Evolutionary conservation across 2,113 vertebrate genomes (phyloP), one percentile per base, ranked within the genome.

Genomic region (Fukomys damarensis): DNA sequence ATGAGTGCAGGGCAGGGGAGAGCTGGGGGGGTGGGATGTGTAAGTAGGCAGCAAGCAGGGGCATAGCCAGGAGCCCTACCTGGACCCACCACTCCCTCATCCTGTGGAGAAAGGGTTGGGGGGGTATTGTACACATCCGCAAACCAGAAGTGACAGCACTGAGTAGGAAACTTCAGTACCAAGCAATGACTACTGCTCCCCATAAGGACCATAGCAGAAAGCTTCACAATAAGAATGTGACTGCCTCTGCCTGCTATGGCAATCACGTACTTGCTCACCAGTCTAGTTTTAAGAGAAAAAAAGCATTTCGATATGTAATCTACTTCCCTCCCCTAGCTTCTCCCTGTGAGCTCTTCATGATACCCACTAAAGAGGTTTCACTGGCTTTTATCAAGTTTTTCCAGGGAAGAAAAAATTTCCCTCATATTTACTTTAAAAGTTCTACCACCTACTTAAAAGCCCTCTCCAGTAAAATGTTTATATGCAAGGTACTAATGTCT

Each of bases 1-100:
- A 99, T 91, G 98, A 98, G 83, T 98, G 98, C 26, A 99, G 99
- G 0, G 99, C 98, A 0, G 99, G 98, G 2, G 99, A 99, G 0
- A 99, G 99, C 96, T 99, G 98, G 0, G 99, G 99, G 3, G 99
- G 98, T 0, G 99, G 99, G 97, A 99, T 98, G 97, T 99, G 99
- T 89, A 99, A 98, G 98, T 99, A 99, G 1, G 99, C 99, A 0
- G 99, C 99, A 0, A 99, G 96, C 93, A 99, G 99, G 32, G 99
- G 99, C 65, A 99, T 96, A 0, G 97, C 99, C 97, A 99, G 95
- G 26, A 99, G 96, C 66, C 98, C 98, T 95, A 99, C 98, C 80
- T 99, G 99, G 26, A 99, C 96, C 99, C 99, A 99, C 99, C 99
- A 99, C 98, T 99, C 99, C 98, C 98, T 99, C 99, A 99, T 99